Base-by-base conservation (phyloP, 2,888 invertebrate species). In the Spodoptera littoralis region DNA sequence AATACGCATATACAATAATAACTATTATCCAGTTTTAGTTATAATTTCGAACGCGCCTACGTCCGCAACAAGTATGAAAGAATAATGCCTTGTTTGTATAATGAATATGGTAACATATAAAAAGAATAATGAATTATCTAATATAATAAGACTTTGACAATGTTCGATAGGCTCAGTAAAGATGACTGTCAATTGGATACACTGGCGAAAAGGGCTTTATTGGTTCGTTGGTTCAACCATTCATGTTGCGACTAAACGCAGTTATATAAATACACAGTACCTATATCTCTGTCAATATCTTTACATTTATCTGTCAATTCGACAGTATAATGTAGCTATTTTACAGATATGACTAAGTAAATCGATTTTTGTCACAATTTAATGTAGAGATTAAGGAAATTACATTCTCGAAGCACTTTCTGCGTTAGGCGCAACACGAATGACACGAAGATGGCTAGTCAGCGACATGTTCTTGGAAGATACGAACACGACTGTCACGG, bases 41-140 rank as follows among this genome's bases (percentile, higher is more conserved):
- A 5, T 55, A 3, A 44, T 42, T 8, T 51, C 72, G 66, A 72
- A 63, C 59, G 69, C 51, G 70, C 61, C 81, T 85, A 84, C 89
- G 88, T 73, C 82, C 83, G 84, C 86, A 84, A 78, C 85, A 81
- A 79, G 81, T 84, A 85, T 87, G 87, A 85, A 88, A 87, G 88
- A 90, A 88, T 88, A 80, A 92, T 92, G 93, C 93, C 93, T 93
- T 81, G 80, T 73, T 80, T 93, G 93, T 92, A 88, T 92, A 92
- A 92, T 92, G 89, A 92, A 92, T 75, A 79, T 79, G 79, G 76
- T 79, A 80, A 80, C 78, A 79, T 80, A 79, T 92, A 92, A 91
- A 90, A 90, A 90, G 71, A 77, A 79, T 76, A 76, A 87, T 90
- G 90, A 92, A 92, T 91, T 91, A 89, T 91, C 90, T 93, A 92